These are phyloP conservation scores for Danio tinwini DNA, from an alignment of 2,797 vertebrate genomes.

Conservation along the genomic window DNA sequence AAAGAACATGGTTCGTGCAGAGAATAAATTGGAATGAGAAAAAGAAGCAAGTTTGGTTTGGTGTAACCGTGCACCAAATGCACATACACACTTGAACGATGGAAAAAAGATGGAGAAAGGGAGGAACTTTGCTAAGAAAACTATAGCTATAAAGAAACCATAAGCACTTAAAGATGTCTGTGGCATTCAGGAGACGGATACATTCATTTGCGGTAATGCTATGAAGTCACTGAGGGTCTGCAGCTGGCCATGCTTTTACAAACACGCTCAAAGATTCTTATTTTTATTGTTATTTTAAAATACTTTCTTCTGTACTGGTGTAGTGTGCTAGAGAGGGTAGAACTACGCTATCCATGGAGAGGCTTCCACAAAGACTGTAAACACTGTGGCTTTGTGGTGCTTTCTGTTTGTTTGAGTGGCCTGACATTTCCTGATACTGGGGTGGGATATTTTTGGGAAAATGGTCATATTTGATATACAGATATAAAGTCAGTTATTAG, in stretches of 20 bases:
- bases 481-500: neutral
- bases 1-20: slow-evolving; percentile 27
- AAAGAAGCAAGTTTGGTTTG: slow-evolving; percentile 5
- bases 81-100: slow-evolving; percentile 22
- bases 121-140: slow-evolving; percentile 39
- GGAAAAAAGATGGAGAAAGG: slow-evolving; percentile 30
- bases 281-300: slow-evolving; percentile 11
- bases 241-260: slow-evolving; percentile 39
- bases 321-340: neutral
- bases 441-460: neutral
- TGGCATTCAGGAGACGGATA: slow-evolving; percentile 41
- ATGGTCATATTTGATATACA: neutral
- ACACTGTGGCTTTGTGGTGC: slow-evolving; percentile 24
- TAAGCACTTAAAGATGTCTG: slow-evolving; percentile 48
- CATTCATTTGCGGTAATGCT: slow-evolving; percentile 38
- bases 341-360: neutral
- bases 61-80: slow-evolving; percentile 38
- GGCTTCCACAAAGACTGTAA: slow-evolving; percentile 1
- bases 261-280: slow-evolving; percentile 27
- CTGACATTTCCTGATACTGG: slow-evolving; percentile 29
- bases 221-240: slow-evolving; percentile 32
- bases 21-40: slow-evolving; percentile 24
- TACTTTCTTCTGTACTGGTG: neutral
- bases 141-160: slow-evolving; percentile 61
- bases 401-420: slow-evolving; percentile 38